Evolutionary conservation across 2,888 invertebrate species (phyloP), one percentile per base, ranked within the genome.

Genomic region (Erebia ligea): DNA sequence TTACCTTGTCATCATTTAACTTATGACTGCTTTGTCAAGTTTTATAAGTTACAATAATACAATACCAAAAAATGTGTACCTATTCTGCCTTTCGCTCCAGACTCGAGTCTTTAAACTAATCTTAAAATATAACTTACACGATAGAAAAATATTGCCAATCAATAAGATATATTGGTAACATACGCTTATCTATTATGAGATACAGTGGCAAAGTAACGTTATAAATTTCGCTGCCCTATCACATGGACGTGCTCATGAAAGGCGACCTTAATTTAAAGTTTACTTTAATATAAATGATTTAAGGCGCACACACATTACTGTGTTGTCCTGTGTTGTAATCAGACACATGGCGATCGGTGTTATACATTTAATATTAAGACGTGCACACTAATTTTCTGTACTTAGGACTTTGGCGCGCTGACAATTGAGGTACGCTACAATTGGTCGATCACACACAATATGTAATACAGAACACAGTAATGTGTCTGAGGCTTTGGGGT

Each of bases 221-320:
- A 48, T 78, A 79, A 76, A 78, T 85, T 62, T 87, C 85, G 85
- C 85, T 88, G 89, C 84, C 85, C 80, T 83, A 83, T 72, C 79
- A 73, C 77, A 79, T 89, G 89, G 89, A 89, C 88, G 89, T 89
- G 85, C 84, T 87, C 84, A 76, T 74, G 83, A 84, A 88, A 88
- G 90, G 86, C 88, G 77, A 83, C 72, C 87, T 90, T 90, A 88
- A 79, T 75, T 82, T 88, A 86, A 81, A 78, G 79, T 80, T 84
- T 82, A 89, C 86, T 88, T 88, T 88, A 88, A 87, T 87, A 85
- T 88, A 89, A 87, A 78, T 66, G 58, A 68, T 74, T 71, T 66
- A 63, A 3, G 13, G 61, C 21, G 45, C 45, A 48, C 21, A 21
- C 45, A 15, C 19, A 15, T 21, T 13, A 15, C 25, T 25, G 56